A percentile compares a stretch with the other conserved stretches of the same genome.
Evolutionary conservation across 2,888 invertebrate species (phyloP).

Genomic region (Acanthosoma haemorrhoidale): DNA sequence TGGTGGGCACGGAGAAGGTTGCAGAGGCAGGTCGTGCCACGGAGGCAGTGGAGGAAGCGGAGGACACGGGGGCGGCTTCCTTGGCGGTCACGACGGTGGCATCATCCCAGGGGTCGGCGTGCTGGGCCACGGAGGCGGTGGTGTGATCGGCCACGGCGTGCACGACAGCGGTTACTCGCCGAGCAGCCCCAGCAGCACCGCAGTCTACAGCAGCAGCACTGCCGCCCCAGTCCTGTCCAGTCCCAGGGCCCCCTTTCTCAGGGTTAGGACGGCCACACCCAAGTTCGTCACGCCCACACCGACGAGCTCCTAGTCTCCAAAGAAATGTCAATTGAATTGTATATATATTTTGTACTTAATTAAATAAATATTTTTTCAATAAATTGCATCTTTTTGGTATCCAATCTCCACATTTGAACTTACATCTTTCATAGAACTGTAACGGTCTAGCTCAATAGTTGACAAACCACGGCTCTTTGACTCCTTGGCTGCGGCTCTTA

Average conservation of each 20-base stretch:
- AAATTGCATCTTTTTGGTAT: background rate
- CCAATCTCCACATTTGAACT: too few relatives aligned
- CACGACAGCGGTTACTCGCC: conserved; percentile 14
- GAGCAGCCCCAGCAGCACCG: conserved; percentile 27
- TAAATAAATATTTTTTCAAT: conserved; percentile 5
- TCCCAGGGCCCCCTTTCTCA: conserved; percentile 28
- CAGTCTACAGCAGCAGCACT: conserved; percentile 27
- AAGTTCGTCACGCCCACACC: conserved; percentile 32
- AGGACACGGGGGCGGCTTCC: background rate
- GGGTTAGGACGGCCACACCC: conserved; percentile 32
- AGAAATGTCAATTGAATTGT: too few relatives aligned
- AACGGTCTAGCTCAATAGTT: too few relatives aligned
- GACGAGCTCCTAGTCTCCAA: conserved; percentile 12
- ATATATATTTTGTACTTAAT: conserved; percentile 10
- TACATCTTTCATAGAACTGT: too few relatives aligned
- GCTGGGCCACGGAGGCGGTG: background rate
- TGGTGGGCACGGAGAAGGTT: conserved; percentile 4
- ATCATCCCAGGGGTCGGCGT: background rate
- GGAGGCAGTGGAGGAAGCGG: background rate
- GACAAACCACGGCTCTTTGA: too few relatives aligned
- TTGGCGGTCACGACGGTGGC: background rate
- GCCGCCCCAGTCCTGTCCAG: conserved; percentile 21
- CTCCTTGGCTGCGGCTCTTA: too few relatives aligned
- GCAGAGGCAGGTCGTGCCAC: background rate
- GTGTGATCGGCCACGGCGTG: background rate